phyloP scores from a whole-genome alignment of 2,113 vertebrate species.

The Alaudala cheleensis region DNA sequence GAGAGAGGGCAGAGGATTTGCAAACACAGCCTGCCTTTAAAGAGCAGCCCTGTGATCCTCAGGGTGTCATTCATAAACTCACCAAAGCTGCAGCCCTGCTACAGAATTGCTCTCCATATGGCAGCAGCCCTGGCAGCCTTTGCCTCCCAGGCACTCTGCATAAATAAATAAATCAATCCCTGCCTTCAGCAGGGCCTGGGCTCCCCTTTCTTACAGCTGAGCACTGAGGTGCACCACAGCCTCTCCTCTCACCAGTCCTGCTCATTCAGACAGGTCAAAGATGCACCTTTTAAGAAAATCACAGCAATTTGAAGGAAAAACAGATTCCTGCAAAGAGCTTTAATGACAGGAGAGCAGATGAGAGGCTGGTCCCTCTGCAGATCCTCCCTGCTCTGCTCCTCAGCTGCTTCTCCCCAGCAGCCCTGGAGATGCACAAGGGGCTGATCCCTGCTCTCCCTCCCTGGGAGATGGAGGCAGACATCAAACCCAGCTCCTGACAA shows the following conservation, averaged over 20 bases:
- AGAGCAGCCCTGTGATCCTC: constrained; percentile 36
- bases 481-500: neutral
- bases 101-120: neutral
- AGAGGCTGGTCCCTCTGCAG: constrained; percentile 20
- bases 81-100: constrained; percentile 38
- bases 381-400: neutral
- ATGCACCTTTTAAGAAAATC: constrained; percentile 34
- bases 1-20: neutral
- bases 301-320: constrained; percentile 25
- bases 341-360: neutral
- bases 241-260: neutral
- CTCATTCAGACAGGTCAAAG: constrained; percentile 17
- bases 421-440: neutral
- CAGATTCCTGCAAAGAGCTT: constrained; percentile 16
- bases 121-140: constrained; percentile 38
- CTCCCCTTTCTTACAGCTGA: neutral
- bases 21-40: constrained; percentile 2
- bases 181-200: neutral
- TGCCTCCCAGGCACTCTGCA: constrained; percentile 11
- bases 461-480: neutral
- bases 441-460: neutral
- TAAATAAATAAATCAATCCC: neutral
- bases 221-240: neutral
- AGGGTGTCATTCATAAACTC: constrained; percentile 16
- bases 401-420: neutral